Evolutionary conservation across 2,113 vertebrate genomes (phyloP).

Genomic region (Ceyx melanurus): DNA sequence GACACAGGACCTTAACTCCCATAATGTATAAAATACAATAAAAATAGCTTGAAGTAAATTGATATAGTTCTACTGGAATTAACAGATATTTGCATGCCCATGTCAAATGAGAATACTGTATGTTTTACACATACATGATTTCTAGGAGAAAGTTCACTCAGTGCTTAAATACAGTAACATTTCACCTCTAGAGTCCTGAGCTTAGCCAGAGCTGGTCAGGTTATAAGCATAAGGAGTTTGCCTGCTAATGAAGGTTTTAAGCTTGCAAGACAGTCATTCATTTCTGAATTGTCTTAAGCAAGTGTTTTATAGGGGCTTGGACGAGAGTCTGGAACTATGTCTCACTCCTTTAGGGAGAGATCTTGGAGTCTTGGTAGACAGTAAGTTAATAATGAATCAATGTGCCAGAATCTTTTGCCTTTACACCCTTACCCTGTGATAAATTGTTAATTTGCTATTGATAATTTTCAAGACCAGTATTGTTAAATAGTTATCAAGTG

Average conservation of each 20-base stretch:
- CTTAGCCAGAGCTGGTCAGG: neutral
- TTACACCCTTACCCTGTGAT: neutral
- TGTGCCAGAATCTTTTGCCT: neutral
- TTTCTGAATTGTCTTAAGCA: neutral
- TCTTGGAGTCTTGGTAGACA: too few relatives aligned
- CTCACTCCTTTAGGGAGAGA: neutral
- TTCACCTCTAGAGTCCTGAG: neutral
- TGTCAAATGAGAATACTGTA: neutral
- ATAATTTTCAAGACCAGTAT: neutral
- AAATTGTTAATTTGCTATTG: neutral
- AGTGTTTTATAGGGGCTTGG: neutral
- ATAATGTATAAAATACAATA: neutral
- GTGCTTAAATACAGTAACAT: neutral
- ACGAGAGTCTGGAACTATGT: neutral
- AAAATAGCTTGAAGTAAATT: neutral
- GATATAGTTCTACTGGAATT: neutral
- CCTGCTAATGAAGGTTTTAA: neutral
- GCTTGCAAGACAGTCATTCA: neutral
- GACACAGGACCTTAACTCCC: neutral
- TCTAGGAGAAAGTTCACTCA: neutral
- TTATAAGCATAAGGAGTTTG: neutral
- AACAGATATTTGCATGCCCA: neutral
- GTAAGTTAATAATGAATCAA: too few relatives aligned
- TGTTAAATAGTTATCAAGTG: neutral
- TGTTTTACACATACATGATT: slow-evolving; percentile 1